A percentile compares a stretch with the other conserved stretches of the same genome.
Conservation (phyloP, 1,140 invertebrate species). For the Anagrus nilaparvatae region DNA sequence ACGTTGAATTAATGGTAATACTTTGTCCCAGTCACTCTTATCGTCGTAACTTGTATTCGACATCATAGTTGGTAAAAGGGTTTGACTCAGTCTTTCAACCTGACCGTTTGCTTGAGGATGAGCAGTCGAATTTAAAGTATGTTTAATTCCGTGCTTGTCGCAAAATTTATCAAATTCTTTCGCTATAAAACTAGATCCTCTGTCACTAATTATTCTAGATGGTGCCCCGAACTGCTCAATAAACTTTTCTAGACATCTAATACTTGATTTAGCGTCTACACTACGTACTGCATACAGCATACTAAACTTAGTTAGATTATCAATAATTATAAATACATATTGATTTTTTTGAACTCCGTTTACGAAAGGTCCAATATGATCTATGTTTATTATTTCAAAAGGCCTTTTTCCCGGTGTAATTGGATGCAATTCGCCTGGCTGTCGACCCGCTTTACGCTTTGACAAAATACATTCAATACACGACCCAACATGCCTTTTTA, state of each 20-base stretch:
- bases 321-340: neutral
- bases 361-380: constrained; percentile 3
- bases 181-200: constrained; percentile 11
- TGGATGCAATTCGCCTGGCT: constrained; percentile 8
- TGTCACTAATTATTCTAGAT: constrained; percentile 9
- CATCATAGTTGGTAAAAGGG: constrained; percentile 7
- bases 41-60: neutral
- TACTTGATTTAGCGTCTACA: neutral
- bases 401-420: constrained; percentile 1
- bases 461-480: constrained; percentile 1
- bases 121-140: constrained; percentile 7
- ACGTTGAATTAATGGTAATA: constrained; percentile 3
- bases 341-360: neutral
- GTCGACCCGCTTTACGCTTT: constrained; percentile 3
- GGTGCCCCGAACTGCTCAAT: constrained; percentile 7
- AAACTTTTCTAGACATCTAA: neutral
- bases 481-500: neutral
- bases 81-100: constrained; percentile 8
- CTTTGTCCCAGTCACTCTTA: constrained; percentile 5
- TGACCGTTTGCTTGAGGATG: constrained; percentile 13
- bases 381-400: neutral
- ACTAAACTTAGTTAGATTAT: constrained; percentile 1
- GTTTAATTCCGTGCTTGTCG: constrained; percentile 7
- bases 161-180: constrained; percentile 4
- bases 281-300: neutral